Percentiles rank a stretch among this genome's conserved stretches.
Evolutionary conservation across 1,140 invertebrate species (phyloP).

Genomic region (Psilanteris sp.): DNA sequence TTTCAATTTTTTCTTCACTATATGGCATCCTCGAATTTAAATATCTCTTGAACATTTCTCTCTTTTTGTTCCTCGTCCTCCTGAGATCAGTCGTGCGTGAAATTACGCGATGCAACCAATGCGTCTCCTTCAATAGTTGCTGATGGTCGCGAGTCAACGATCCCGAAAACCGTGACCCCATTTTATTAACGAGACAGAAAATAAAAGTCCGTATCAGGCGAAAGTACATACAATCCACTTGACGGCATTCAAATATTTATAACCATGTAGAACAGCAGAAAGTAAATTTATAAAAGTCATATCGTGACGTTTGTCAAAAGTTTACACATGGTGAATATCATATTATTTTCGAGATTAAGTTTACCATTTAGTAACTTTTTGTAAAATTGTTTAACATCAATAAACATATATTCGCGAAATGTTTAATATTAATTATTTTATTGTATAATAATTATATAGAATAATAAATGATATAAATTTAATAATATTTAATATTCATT

Average conservation of each 20-base stretch:
- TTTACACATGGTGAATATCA: conserved; percentile 13
- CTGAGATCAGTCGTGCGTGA: background rate
- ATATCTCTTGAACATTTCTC: background rate
- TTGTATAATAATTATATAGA: too few relatives aligned
- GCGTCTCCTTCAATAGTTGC: conserved; percentile 13
- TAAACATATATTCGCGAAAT: too few relatives aligned
- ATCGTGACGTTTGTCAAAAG: conserved; percentile 34
- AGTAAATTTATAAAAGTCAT: conserved; percentile 40
- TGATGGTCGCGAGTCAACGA: conserved; percentile 38
- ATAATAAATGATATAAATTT: too few relatives aligned
- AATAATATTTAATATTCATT: too few relatives aligned
- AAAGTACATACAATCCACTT: conserved; percentile 32
- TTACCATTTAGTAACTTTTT: too few relatives aligned
- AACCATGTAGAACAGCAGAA: conserved; percentile 12
- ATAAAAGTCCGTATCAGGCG: conserved; percentile 30
- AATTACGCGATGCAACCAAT: conserved; percentile 14
- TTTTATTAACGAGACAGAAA: conserved; percentile 38
- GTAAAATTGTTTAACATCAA: too few relatives aligned
- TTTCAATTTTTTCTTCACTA: too few relatives aligned
- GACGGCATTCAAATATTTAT: conserved; percentile 41
- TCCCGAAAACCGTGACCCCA: conserved; percentile 49
- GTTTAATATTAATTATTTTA: too few relatives aligned
- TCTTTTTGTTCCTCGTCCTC: conserved; percentile 4
- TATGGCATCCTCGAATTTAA: conserved; percentile 1
- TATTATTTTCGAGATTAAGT: conserved; percentile 6